Evolutionary conservation across 2,113 vertebrate species (phyloP), one percentile per base, ranked within the genome.

Genomic region (Cinclus cinclus): DNA sequence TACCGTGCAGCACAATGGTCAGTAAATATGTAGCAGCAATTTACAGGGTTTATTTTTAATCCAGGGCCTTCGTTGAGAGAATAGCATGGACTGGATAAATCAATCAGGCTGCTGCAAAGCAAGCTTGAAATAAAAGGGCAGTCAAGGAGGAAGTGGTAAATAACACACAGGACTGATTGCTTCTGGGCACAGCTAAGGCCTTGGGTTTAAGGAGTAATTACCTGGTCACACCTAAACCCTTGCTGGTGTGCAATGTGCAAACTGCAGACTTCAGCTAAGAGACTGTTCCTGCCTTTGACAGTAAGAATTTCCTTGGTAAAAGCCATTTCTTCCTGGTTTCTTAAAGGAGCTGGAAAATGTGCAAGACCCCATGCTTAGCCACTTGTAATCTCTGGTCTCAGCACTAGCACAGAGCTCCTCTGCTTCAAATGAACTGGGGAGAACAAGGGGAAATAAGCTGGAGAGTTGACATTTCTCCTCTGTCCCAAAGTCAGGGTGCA

Each of bases 11-110:
- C 74, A 94, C 94, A 96, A 94, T 67, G 92, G 84, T 82, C 95
- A 82, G 87, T 92, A 94, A 94, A 93, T 82, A 94, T 1, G 52
- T 22, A 79, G 85, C 2, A 0, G 50, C 86, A 83, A 81, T 94
- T 95, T 92, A 63, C 39, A 78, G 60, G 68, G 85, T 94, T 95
- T 97, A 93, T 96, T 97, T 96, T 97, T 96, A 96, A 94, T 90
- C 90, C 86, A 62, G 58, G 33, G 71, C 58, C 53, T 68, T 6
- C 16, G 18, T 42, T 56, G 71, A 84, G 70, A 95, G 88, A 92
- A 83, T 75, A 65, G 83, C 76, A 77, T 81, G 89, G 80, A 71
- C 67, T 68, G 73, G 77, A 56, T 56, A 82, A 95, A 96, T 93
- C 93, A 89, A 94, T 89, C 92, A 87, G 73, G n/a, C 76, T 75